phyloP scores from a whole-genome alignment of 2,888 invertebrate genomes.

The Helobdella robusta region DNA sequence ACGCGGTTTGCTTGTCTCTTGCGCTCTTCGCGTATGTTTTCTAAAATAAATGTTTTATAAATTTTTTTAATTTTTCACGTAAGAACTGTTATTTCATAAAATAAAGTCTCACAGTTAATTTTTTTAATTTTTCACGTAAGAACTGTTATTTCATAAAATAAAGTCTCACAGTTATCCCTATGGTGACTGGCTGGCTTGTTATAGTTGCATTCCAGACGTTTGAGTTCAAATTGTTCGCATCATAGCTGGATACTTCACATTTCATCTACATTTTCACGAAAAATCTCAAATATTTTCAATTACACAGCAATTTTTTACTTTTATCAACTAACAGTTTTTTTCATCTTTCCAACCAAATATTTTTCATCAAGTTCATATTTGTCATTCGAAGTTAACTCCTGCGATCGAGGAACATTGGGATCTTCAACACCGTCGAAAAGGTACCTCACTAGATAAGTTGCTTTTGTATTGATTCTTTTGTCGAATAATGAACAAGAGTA shows the following conservation, averaged over 20 bases:
- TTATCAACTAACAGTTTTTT: neutral
- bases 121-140: too few species aligned
- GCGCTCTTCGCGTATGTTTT: neutral
- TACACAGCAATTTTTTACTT: neutral
- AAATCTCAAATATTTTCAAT: neutral
- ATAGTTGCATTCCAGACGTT: too few species aligned
- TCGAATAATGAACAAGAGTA: constrained; percentile 16
- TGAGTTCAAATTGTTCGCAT: too few species aligned
- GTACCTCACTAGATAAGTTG: neutral
- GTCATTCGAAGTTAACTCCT: neutral
- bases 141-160: too few species aligned
- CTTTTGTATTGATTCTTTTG: neutral
- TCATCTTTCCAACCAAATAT: constrained; percentile 11
- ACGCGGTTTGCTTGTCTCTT: neutral
- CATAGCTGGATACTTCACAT: too few species aligned
- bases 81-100: too few species aligned
- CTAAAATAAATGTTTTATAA: neutral
- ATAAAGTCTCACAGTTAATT: too few species aligned
- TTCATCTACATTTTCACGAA: too few species aligned
- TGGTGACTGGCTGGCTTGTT: too few species aligned
- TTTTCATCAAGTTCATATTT: neutral
- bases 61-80: too few species aligned
- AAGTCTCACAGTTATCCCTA: too few species aligned
- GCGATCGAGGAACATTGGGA: neutral
- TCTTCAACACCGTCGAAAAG: constrained; percentile 9